Evolutionary conservation across 2,113 vertebrate species (phyloP).

Genomic region (Dipodomys ordii): DNA sequence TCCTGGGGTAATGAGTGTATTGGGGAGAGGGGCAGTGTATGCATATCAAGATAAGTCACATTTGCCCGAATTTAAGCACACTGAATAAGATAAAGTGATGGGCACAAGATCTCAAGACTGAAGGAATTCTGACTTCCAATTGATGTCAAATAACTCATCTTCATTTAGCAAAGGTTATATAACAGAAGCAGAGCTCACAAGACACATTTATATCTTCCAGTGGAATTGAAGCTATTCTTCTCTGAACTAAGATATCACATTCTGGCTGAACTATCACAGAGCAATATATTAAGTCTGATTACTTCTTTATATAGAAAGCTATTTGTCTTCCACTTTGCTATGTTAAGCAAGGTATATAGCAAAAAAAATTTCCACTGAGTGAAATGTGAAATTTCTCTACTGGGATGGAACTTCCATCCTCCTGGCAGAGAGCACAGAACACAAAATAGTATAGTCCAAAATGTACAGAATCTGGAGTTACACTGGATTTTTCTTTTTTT

Average conservation of each 20-base stretch:
- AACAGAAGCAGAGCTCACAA: not conserved
- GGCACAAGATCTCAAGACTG: not conserved
- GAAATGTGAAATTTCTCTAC: not conserved
- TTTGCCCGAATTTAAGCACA: not conserved
- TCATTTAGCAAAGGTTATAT: constrained; percentile 29
- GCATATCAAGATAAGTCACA: not conserved
- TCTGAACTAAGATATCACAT: constrained; percentile 1
- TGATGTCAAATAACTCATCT: constrained; percentile 1
- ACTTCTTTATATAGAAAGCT: constrained; percentile 43
- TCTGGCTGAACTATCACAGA: constrained; percentile 10
- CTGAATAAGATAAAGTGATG: not conserved
- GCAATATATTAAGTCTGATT: constrained; percentile 28
- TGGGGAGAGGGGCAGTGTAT: no score
- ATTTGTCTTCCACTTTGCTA: constrained; percentile 42
- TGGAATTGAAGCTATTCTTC: constrained; percentile 17
- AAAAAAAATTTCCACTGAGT: not conserved
- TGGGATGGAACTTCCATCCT: not conserved
- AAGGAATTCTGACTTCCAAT: not conserved
- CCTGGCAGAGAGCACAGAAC: not conserved
- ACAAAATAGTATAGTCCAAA: rapidly evolving
- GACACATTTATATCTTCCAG: not conserved
- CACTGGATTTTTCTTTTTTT: no score
- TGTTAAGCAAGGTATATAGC: not conserved
- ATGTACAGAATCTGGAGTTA: not conserved
- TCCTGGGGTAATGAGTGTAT: not conserved